Base-by-base conservation (phyloP, 2,888 invertebrate species). In the Balanococcus diminutus region DNA sequence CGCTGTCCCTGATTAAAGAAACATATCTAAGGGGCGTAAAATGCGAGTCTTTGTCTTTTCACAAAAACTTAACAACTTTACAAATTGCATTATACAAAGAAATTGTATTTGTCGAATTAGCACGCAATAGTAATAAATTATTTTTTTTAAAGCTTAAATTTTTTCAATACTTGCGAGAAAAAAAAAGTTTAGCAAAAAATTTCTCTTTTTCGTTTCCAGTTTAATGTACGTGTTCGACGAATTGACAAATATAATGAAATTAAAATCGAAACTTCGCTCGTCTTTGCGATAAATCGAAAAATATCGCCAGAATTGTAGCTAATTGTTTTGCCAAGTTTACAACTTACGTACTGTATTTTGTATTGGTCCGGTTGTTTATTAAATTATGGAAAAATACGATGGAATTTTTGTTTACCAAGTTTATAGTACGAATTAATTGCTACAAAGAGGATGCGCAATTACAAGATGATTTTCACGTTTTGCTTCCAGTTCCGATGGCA, bases 1-100 rank as follows among this genome's bases (percentile, higher is more conserved):
- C 75, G 75, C 75, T 79, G 75, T 79, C 75, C 75, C 75, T 79
- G 75, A 79, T 79, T 79, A 79, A 79, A 79, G 75, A 79, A 79
- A 79, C 75, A 79, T 79, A 79, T 79, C 75, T 79, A 36, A 79
- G 75, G 75, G 75, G 75, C 75, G 75, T 79, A 79, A 79, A 79
- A 79, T 36, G 75, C 75, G 75, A 79, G 75, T 79, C 75, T 79
- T 79, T 79, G 32, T 79, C 36, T 79, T 36, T 79, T 79, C 75
- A 19, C 75, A 36, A 79, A 67, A 79, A 79, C 75, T 79, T 79
- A 79, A 79, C 75, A 79, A 79, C 75, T 79, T 79, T 79, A 79
- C 75, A 79, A 79, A 79, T 79, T 79, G 28, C 75, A 79, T 79
- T 79, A 79, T 79, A 36, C 75, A 28, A 36, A 79, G 75, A 79